A percentile compares a stretch with the other conserved stretches of the same genome.
These are phyloP conservation scores for Halichondria panicea DNA, from an alignment of 37 sponge, comb jelly and placozoan genomes.

Conservation along the genomic window DNA sequence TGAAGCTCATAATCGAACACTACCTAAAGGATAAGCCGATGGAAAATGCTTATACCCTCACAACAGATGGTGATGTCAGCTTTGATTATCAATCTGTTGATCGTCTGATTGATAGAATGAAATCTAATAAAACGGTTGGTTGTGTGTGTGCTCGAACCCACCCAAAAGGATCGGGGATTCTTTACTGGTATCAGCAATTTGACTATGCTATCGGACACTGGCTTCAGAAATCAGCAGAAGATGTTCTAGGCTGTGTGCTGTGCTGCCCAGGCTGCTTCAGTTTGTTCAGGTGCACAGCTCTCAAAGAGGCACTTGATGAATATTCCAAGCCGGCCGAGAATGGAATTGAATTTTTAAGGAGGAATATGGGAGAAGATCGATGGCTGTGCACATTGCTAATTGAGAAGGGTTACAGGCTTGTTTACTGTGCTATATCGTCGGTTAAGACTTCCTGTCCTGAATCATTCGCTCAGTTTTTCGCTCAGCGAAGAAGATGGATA, in stretches of 20 bases:
- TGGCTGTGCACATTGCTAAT: slow-evolving; percentile 90
- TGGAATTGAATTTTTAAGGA: slow-evolving; percentile 77
- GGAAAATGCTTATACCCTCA: slow-evolving; percentile 79
- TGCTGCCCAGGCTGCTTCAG: slow-evolving; percentile 92
- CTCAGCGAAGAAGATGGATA: slow-evolving; percentile 84
- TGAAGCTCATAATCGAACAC: slow-evolving; percentile 76
- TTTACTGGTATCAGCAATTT: slow-evolving; percentile 90
- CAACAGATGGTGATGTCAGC: slow-evolving; percentile 90
- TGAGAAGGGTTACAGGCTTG: slow-evolving; percentile 74
- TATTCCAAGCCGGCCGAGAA: slow-evolving; percentile 58
- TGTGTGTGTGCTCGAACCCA: slow-evolving; percentile 87
- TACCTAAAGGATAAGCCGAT: slow-evolving; percentile 12
- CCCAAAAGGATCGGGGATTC: slow-evolving; percentile 71
- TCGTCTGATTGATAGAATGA: slow-evolving; percentile 68
- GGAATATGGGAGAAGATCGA: slow-evolving; percentile 94
- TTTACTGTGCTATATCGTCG: slow-evolving; percentile 76
- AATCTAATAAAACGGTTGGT: slow-evolving; percentile 69
- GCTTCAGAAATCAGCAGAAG: slow-evolving; percentile 80
- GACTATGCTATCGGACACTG: slow-evolving; percentile 92
- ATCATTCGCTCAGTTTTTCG: slow-evolving; percentile 78
- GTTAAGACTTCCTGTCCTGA: slow-evolving; percentile 81
- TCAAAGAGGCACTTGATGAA: slow-evolving; percentile 54
- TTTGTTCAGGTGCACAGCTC: slow-evolving; percentile 73
- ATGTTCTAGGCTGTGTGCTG: slow-evolving; percentile 83
- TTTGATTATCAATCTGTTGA: slow-evolving; percentile 69